phyloP scores from a whole-genome alignment of 2,113 vertebrate genomes.

The Martes martes region DNA sequence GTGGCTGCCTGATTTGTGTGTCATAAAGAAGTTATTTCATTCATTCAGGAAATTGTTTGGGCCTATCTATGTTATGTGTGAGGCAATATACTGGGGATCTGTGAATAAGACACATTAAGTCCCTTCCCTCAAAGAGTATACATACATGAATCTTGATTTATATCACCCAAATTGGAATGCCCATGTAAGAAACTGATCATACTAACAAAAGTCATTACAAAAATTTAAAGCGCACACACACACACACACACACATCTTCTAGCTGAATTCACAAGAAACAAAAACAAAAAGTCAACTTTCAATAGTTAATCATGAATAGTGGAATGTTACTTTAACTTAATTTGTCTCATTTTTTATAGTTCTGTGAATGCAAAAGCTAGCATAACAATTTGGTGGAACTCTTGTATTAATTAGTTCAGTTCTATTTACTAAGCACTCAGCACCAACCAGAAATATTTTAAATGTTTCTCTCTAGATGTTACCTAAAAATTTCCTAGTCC shows the following conservation, averaged over 20 bases:
- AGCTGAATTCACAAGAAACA: neutral
- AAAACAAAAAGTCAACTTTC: neutral
- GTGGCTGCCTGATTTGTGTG: neutral
- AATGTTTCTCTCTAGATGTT: neutral
- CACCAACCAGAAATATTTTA: conserved; percentile 3
- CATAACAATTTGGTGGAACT: neutral
- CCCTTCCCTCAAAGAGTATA: neutral
- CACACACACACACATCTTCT: neutral
- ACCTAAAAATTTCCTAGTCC: neutral
- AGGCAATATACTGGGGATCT: neutral
- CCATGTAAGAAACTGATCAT: neutral
- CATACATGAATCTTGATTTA: neutral
- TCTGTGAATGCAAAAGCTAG: neutral
- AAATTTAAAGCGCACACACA: neutral
- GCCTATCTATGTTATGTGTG: neutral
- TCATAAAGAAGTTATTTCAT: neutral
- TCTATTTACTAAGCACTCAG: conserved; percentile 14
- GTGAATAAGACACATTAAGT: neutral
- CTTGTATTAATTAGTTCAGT: neutral
- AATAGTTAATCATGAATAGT: neutral
- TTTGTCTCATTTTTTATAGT: neutral
- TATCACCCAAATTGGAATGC: neutral
- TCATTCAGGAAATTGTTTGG: neutral
- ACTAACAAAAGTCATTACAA: neutral
- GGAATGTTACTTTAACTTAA: neutral